Conservation (phyloP, 2,888 invertebrate species). For the Labia minor region DNA sequence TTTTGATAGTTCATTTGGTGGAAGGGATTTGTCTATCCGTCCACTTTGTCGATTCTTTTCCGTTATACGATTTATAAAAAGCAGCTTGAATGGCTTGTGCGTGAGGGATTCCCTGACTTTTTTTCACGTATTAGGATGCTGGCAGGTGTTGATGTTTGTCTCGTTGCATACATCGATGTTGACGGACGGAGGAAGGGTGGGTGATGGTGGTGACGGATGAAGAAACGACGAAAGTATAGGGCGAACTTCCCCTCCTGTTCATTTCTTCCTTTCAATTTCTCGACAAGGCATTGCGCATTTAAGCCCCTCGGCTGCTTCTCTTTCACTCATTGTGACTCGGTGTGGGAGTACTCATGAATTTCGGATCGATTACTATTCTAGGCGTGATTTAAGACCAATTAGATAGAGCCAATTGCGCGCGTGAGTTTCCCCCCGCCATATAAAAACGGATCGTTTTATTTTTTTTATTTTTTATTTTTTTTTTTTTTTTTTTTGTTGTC, state of each 20-base stretch:
- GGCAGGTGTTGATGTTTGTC: too few species aligned
- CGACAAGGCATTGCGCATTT: not conserved
- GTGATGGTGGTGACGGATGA: too few species aligned
- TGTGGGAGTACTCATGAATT: not conserved
- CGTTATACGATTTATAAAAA: too few species aligned
- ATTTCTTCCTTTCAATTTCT: slow-evolving; percentile 5
- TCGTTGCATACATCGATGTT: too few species aligned
- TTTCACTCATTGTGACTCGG: not conserved
- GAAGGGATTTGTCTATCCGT: too few species aligned
- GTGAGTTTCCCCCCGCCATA: not conserved
- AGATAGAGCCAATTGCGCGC: slow-evolving; percentile 7
- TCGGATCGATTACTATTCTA: slow-evolving; percentile 13
- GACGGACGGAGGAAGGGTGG: too few species aligned
- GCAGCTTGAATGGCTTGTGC: too few species aligned
- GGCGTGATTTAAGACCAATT: slow-evolving; percentile 7
- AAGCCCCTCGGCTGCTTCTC: not conserved
- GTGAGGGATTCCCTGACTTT: too few species aligned
- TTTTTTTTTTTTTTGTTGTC: not conserved
- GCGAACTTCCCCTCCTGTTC: not conserved
- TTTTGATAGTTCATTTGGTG: too few species aligned
- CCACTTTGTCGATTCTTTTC: too few species aligned
- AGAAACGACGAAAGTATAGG: not conserved
- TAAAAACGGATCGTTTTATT: not conserved
- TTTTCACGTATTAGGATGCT: too few species aligned
- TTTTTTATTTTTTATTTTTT: not conserved